phyloP scores from a whole-genome alignment of 2,888 invertebrate species.

The Macrophya annulata region DNA sequence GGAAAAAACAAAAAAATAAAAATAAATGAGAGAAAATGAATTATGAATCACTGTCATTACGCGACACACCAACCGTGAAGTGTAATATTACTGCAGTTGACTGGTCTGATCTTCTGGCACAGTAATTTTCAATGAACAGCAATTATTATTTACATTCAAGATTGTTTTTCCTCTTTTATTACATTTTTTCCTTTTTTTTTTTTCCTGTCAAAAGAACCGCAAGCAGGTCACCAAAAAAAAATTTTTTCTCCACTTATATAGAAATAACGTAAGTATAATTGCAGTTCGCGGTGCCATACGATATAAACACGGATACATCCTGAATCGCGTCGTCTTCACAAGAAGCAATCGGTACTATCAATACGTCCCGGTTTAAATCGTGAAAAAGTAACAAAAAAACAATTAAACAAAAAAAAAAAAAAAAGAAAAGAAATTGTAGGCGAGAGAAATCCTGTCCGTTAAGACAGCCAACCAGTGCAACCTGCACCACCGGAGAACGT shows the following conservation, averaged over 20 bases:
- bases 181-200: too few relatives aligned
- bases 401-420: too few relatives aligned
- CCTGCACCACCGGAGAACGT: constrained; percentile 58
- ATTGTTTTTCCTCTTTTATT: not conserved
- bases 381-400: not conserved
- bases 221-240: not conserved
- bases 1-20: constrained; percentile 58
- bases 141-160: not conserved
- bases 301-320: not conserved
- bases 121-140: constrained; percentile 57
- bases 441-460: constrained; percentile 59
- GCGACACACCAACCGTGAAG: constrained; percentile 69
- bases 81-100: constrained; percentile 53
- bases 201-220: not conserved
- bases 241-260: not conserved
- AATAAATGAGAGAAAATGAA: constrained; percentile 71
- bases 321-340: not conserved
- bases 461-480: constrained; percentile 56
- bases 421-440: constrained; percentile 29
- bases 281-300: not conserved
- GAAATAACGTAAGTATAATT: not conserved
- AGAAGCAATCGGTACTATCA: not conserved
- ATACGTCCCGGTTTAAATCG: constrained; percentile 3
- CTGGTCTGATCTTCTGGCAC: constrained; percentile 58
- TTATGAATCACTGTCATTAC: constrained; percentile 75